Base-by-base conservation (phyloP, 1,140 invertebrate species). In the Drosophila nigromelanica region DNA sequence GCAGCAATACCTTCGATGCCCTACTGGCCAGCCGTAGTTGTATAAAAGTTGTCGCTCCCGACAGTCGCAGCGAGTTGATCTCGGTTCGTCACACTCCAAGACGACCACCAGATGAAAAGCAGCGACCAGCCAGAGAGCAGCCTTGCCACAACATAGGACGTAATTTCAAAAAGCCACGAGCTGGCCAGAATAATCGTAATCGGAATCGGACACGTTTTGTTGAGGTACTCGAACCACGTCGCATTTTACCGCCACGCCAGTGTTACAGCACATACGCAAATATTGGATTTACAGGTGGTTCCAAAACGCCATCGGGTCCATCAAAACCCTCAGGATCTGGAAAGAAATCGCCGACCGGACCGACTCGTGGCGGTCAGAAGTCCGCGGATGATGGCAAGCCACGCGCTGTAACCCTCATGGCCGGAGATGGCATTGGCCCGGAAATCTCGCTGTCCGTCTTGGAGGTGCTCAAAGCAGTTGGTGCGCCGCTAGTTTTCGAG, bases 371-470 rank as follows among this genome's bases (percentile, higher is more conserved):
- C 27, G 27, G 27, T 6, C 4, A 27, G 5, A 27, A 27, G 27
- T 6, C 27, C 27, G 1, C 4, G 5, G 5, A 6, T 27, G 27
- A 0, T 0, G 27, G 7, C 5, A 40, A 62, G 18, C 7, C n/a
- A 3, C 67, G 79, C 8, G 47, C 55, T 12, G 50, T 96, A 60
- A 97, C 96, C 1, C 92, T 97, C 11, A 97, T 99, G 86, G 98
- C 99, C 40, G 99, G 99, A 45, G 98, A 99, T 95, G 99, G 99
- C 54, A 99, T 99, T 91, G 99, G 99, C 1, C 98, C 98, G 7
- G 99, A 99, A 93, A 99, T 99, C 80, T 99, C 98, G 1, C 95
- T 95, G 15, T 95, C 99, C 50, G 99, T 99, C 5, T 98, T 99
- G 91, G 96, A 99, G 93, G 99, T 99, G 64, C 99, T 99, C 90